Conservation (phyloP, 2,113 vertebrate genomes). For the Psittacula cyanocephala region DNA sequence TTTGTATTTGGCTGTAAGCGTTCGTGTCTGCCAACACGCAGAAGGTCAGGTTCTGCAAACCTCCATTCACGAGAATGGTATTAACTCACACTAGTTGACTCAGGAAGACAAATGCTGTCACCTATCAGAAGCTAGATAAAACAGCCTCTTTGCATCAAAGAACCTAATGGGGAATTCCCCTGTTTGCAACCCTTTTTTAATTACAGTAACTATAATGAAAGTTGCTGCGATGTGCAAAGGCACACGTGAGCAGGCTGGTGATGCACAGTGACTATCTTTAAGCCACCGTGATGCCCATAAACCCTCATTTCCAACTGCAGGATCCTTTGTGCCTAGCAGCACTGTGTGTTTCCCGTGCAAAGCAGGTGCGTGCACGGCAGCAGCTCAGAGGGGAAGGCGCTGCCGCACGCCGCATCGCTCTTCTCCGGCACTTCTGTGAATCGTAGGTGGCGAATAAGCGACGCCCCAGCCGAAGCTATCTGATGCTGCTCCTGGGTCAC, state of each 20-base stretch:
- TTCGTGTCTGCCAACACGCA: neutral
- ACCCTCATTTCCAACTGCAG: neutral
- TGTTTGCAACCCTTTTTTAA: neutral
- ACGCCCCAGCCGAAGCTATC: too few species aligned
- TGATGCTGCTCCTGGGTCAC: neutral
- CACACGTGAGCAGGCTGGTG: neutral
- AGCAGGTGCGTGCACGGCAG: rapidly evolving
- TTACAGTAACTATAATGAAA: neutral
- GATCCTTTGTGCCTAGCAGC: neutral
- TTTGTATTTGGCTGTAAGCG: neutral
- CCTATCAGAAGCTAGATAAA: neutral
- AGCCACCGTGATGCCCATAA: rapidly evolving
- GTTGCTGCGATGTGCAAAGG: neutral
- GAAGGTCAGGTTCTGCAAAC: neutral
- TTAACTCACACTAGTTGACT: neutral
- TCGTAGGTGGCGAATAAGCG: rapidly evolving
- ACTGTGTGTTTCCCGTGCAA: rapidly evolving
- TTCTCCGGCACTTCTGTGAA: neutral
- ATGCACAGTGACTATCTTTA: neutral
- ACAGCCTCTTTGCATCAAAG: neutral
- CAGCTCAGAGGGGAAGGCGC: neutral
- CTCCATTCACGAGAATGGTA: rapidly evolving
- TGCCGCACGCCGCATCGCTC: rapidly evolving
- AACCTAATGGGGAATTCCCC: neutral
- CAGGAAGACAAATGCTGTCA: neutral